phyloP scores from a whole-genome alignment of 1,140 invertebrate genomes.

The Drosophila yakuba region DNA sequence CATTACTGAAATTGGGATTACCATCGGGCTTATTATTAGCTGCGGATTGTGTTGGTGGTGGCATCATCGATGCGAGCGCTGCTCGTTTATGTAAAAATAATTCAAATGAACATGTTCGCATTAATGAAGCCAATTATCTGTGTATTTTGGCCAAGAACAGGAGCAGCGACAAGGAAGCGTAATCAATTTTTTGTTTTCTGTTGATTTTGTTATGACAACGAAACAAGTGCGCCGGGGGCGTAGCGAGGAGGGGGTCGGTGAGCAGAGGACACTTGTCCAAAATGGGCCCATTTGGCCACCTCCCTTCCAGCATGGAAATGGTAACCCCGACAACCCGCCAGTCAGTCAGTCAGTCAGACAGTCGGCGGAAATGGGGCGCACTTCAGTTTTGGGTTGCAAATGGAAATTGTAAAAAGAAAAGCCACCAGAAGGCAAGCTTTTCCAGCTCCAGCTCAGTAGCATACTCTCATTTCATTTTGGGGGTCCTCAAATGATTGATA shows the following conservation, averaged over 20 bases:
- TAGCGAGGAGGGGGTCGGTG: conserved; percentile 1
- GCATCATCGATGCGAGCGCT: too few relatives aligned
- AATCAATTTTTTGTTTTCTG: conserved; percentile 49
- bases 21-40: conserved; percentile 1
- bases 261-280: conserved; percentile 23
- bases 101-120: conserved; percentile 43
- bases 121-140: conserved; percentile 47
- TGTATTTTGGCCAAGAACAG: background rate
- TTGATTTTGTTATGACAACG: conserved; percentile 81
- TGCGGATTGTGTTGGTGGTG: too few relatives aligned
- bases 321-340: conserved; percentile 37
- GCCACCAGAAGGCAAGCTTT: background rate
- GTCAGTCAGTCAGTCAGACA: background rate
- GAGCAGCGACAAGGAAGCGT: background rate
- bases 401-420: conserved; percentile 14
- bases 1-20: conserved; percentile 69
- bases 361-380: conserved; percentile 11
- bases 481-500: conserved; percentile 1
- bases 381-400: conserved; percentile 28
- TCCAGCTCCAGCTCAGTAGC: background rate
- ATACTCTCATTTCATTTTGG: conserved; percentile 1
- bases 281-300: conserved; percentile 5
- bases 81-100: conserved; percentile 37
- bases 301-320: background rate
- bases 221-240: conserved; percentile 56